Percentiles rank a stretch among this genome's conserved stretches.
Evolutionary conservation across 2,797 vertebrate species (phyloP).

Genomic region (Glossophaga mutica): DNA sequence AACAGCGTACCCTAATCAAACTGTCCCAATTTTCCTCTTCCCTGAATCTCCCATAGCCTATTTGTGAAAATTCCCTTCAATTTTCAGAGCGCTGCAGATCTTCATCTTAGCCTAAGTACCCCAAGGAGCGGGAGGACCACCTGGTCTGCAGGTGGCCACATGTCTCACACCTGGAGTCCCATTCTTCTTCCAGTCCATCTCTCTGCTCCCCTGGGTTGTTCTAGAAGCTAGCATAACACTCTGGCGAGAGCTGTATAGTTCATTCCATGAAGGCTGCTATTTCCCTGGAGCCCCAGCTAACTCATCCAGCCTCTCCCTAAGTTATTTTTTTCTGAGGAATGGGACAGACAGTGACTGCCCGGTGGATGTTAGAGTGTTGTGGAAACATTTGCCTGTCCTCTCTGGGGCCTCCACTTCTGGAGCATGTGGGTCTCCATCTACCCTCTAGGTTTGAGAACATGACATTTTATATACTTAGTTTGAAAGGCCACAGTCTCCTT

Average conservation of each 20-base stretch:
- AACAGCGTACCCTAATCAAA: background rate
- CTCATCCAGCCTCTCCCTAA: background rate
- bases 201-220: background rate
- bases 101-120: background rate
- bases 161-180: background rate
- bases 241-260: fast-evolving
- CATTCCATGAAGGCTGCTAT: background rate
- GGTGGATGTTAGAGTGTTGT: background rate
- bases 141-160: background rate
- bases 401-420: background rate
- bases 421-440: background rate
- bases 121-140: background rate
- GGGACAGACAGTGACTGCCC: background rate
- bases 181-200: background rate
- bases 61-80: background rate
- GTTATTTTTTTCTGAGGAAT: background rate
- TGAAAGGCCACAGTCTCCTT: background rate
- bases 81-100: background rate
- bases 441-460: background rate
- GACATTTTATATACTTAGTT: background rate
- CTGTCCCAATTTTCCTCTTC: background rate
- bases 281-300: background rate
- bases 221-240: background rate
- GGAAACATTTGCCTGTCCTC: background rate
- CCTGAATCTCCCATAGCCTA: background rate